Conservation (phyloP, 2,888 invertebrate genomes). For the Cephus runcator region DNA sequence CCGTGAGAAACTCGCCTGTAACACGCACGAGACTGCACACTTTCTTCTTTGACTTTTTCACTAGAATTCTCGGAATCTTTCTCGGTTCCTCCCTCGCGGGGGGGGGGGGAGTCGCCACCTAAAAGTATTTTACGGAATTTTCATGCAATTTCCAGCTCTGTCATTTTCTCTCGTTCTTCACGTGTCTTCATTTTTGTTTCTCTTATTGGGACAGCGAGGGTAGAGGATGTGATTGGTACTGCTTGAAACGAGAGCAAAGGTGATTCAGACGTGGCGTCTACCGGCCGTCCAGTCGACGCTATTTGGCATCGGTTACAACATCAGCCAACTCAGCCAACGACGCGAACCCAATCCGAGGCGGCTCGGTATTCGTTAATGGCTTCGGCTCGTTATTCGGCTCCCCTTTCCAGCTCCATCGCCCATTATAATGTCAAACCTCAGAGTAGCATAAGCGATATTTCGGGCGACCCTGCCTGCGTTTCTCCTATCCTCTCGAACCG, state of each 20-base stretch:
- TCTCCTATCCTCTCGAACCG: not conserved
- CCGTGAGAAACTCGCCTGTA: conserved; percentile 62
- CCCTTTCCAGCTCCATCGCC: conserved; percentile 5
- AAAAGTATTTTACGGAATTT: too few relatives aligned
- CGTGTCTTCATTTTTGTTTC: too few relatives aligned
- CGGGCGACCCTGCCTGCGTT: not conserved
- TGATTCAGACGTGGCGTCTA: not conserved
- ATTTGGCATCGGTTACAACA: too few relatives aligned
- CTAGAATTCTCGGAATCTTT: too few relatives aligned
- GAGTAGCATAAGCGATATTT: not conserved
- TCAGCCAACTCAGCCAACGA: not conserved
- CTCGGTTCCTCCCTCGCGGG: too few relatives aligned
- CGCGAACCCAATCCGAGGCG: not conserved
- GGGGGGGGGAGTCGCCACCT: too few relatives aligned
- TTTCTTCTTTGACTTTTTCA: too few relatives aligned
- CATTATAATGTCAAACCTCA: conserved; percentile 37
- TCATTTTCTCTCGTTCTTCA: conserved; percentile 5
- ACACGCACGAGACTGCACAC: conserved; percentile 50
- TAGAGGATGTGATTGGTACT: not conserved
- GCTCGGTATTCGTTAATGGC: not conserved
- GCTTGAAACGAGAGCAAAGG: too few relatives aligned
- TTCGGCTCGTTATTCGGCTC: conserved; percentile 27
- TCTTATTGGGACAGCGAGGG: not conserved
- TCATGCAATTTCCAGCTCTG: not conserved
- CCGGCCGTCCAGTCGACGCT: not conserved